Evolutionary conservation across 2,113 vertebrate species (phyloP).

Genomic region (Calonectris borealis): DNA sequence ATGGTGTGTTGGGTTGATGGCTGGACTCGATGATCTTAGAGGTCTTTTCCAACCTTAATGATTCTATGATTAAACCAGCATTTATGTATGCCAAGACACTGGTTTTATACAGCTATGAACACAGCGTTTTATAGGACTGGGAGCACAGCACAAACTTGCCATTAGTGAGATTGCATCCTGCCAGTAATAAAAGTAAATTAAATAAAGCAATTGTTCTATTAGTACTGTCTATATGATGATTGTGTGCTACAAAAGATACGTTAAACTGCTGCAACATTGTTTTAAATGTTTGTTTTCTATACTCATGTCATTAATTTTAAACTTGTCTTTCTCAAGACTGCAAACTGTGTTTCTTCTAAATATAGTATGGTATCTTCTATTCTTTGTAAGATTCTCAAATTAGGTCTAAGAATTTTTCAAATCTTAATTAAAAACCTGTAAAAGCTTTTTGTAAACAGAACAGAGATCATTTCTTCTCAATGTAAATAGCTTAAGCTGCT

Average conservation of each 20-base stretch:
- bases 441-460: neutral
- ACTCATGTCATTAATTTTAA: neutral
- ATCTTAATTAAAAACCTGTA: neutral
- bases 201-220: neutral
- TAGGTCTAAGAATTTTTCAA: neutral
- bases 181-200: neutral
- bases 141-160: neutral
- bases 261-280: neutral
- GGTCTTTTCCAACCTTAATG: no score
- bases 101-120: neutral
- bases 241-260: neutral
- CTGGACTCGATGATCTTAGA: no score
- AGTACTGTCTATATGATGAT: neutral
- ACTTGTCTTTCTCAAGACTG: neutral
- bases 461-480: neutral
- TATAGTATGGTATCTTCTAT: neutral
- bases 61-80: neutral
- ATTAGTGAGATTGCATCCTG: neutral
- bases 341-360: neutral
- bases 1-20: no score
- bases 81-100: neutral
- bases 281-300: neutral
- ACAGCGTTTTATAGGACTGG: neutral
- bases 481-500: neutral
- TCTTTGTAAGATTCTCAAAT: neutral